Base-by-base conservation (phyloP, 2,888 invertebrate species). In the Cerceris rybyensis region DNA sequence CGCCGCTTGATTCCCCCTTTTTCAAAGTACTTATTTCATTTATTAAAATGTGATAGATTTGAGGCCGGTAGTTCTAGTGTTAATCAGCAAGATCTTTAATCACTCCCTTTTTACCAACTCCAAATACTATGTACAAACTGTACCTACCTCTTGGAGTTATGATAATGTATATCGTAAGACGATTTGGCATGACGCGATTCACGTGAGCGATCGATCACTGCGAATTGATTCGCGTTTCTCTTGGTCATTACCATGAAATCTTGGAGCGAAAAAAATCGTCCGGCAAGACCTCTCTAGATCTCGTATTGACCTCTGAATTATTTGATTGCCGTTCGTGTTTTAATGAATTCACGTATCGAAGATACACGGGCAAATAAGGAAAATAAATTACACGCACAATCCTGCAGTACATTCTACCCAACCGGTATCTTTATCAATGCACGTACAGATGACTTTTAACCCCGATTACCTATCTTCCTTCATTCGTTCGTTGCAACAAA, bases 391-490 rank as follows among this genome's bases (percentile, higher is more conserved):
- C 41, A 58, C 43, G 64, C 28, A 71, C 28, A 57, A 54, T 77
- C 39, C 54, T 57, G 39, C 59, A 43, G 49, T 61, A 57, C n/a
- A 43, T 54, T 2, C 9, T n/a, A 11, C 13, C 49, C 17, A 50
- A 71, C 49, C 55, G n/a, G 17, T 69, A 63, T 64, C 28, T 8
- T 71, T 75, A 75, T 70, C 67, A 17, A 72, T 75, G 72, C 69
- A 59, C 13, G 49, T 28, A 4, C 43, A 49, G 17, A 67, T 70
- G 63, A 72, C 70, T 6, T 39, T 14, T 68, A 54, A 67, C 64
- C 55, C n/a, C 58, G 75, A 79, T 72, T 71, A 52, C 58, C 58
- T 75, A 75, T 72, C 70, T 17, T 59, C 59, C 16, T 39, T 8
- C 16, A 6, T 17, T 11, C 60, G 49, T 46, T 28, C 46, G 43